These are phyloP conservation scores for Craterocephalus amniculus DNA, from an alignment of 2,797 vertebrate species.

Conservation along the genomic window DNA sequence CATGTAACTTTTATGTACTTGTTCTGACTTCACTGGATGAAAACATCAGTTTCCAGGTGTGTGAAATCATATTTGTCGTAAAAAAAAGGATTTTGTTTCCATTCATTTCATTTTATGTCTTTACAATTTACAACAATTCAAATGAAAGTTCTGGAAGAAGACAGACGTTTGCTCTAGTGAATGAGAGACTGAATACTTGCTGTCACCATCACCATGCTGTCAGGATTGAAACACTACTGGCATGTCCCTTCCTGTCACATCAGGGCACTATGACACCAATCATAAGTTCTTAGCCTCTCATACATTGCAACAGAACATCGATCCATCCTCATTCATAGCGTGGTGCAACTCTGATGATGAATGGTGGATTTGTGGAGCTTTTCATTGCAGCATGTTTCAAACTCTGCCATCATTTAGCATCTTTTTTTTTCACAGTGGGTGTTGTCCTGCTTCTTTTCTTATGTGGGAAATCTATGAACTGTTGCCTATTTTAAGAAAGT, in stretches of 20 bases:
- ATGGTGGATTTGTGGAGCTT: neutral
- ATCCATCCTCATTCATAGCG: neutral
- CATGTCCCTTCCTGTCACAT: neutral
- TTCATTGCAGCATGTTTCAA: neutral
- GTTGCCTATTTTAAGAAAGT: constrained; percentile 78
- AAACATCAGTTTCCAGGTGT: neutral
- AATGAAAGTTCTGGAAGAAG: no score
- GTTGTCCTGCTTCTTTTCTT: neutral
- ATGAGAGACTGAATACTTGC: no score
- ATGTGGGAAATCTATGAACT: constrained; percentile 29
- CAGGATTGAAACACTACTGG: neutral
- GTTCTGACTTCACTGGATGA: neutral
- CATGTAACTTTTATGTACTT: neutral
- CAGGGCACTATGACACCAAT: neutral
- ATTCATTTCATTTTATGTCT: no score
- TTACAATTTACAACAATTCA: no score
- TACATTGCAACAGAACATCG: neutral
- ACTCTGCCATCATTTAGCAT: neutral
- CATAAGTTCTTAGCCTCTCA: neutral
- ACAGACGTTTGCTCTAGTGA: no score
- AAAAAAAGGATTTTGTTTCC: no score
- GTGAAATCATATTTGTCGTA: no score
- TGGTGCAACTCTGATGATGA: neutral
- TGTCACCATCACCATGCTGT: neutral
- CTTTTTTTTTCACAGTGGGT: no score